Evolutionary conservation across 2,797 vertebrate genomes (phyloP).

Genomic region (Helicolenus hilgendorfi): DNA sequence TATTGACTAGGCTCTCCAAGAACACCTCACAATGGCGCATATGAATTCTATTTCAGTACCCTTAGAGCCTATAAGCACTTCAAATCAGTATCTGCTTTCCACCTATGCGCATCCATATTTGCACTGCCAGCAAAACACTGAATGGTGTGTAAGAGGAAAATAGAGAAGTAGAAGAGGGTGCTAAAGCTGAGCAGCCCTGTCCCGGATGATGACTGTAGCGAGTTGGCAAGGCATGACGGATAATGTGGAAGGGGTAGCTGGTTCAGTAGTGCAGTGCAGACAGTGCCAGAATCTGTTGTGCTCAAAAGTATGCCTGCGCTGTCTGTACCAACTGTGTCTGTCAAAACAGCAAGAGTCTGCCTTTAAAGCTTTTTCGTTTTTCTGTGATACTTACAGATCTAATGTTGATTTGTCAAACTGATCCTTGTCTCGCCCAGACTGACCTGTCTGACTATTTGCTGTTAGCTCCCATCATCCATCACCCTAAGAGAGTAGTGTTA

Average conservation of each 20-base stretch:
- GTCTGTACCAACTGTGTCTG: background rate
- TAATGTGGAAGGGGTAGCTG: slow-evolving; percentile 14
- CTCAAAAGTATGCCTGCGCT: background rate
- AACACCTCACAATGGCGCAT: slow-evolving; percentile 23
- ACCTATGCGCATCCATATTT: slow-evolving; percentile 40
- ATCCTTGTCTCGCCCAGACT: background rate
- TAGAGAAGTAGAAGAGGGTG: background rate
- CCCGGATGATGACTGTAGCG: slow-evolving; percentile 27
- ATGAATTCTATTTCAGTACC: slow-evolving; percentile 31
- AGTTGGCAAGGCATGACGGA: slow-evolving; percentile 49
- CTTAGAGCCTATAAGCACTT: slow-evolving; percentile 37
- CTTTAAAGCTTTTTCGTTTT: background rate
- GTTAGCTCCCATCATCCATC: background rate
- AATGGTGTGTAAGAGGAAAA: slow-evolving; percentile 32
- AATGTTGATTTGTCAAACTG: background rate
- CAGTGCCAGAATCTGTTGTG: background rate
- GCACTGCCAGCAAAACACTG: slow-evolving; percentile 49
- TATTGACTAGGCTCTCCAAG: slow-evolving; percentile 29
- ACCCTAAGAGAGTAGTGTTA: background rate
- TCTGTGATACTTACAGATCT: background rate
- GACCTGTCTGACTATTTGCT: background rate
- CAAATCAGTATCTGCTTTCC: slow-evolving; percentile 47
- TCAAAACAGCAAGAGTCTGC: background rate
- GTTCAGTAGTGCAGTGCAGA: slow-evolving; percentile 27
- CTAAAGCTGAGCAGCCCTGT: slow-evolving; percentile 16